These are phyloP conservation scores for Harpagifer antarcticus DNA, from an alignment of 2,797 vertebrate species.

Conservation along the genomic window DNA sequence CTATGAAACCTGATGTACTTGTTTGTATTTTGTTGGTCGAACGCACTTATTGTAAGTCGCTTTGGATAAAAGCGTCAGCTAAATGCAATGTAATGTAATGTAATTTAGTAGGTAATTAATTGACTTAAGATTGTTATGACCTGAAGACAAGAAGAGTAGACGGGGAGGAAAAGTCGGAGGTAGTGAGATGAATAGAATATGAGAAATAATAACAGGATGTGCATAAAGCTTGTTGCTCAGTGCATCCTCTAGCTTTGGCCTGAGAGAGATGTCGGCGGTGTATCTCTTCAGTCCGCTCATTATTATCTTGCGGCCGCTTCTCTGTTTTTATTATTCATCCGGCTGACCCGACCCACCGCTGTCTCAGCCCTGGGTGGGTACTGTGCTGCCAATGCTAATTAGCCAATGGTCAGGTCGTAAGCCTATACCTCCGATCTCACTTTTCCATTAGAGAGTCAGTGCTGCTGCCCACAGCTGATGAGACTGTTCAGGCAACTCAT, in stretches of 20 bases:
- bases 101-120: conserved; percentile 67
- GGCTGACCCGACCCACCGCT: background rate
- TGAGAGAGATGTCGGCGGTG: conserved; percentile 27
- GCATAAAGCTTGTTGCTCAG: conserved; percentile 36
- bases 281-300: conserved; percentile 48
- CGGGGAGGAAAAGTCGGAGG: background rate
- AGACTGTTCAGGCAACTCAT: conserved; percentile 23
- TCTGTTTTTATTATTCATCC: conserved; percentile 47
- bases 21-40: too few species aligned
- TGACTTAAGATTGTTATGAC: conserved; percentile 33
- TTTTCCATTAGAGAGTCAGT: conserved; percentile 32
- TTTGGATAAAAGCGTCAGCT: too few species aligned
- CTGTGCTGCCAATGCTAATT: conserved; percentile 53
- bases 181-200: conserved; percentile 27
- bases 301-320: conserved; percentile 40
- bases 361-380: conserved; percentile 33
- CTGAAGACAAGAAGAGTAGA: conserved; percentile 37
- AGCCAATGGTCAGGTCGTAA: conserved; percentile 54
- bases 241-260: conserved; percentile 46
- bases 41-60: too few species aligned
- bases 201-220: conserved; percentile 42
- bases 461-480: conserved; percentile 29
- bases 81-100: too few species aligned
- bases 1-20: too few species aligned
- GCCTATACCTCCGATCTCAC: conserved; percentile 42